These are phyloP conservation scores for Athalia rosae DNA, from an alignment of 2,888 invertebrate genomes.

Conservation along the genomic window DNA sequence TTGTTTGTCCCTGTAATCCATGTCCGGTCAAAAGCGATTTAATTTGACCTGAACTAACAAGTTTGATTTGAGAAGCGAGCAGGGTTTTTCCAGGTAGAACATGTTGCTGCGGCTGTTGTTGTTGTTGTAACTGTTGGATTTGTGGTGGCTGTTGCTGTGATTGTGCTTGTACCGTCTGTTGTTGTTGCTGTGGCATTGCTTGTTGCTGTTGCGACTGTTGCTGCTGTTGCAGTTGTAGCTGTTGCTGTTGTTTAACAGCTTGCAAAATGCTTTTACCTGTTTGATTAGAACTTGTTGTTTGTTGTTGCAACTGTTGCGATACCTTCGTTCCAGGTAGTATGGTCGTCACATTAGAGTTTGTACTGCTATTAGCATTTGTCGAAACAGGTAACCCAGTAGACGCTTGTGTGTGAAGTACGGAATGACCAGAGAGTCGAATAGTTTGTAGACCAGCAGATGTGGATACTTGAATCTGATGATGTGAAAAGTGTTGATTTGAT, in stretches of 20 bases:
- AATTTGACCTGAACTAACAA: conserved; percentile 70
- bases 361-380: conserved; percentile 62
- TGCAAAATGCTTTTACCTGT: conserved; percentile 52
- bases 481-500: conserved; percentile 70
- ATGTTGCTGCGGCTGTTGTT: conserved; percentile 59
- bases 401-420: conserved; percentile 70
- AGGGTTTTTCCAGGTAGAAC: conserved; percentile 70
- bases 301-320: conserved; percentile 61
- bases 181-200: conserved; percentile 54
- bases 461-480: conserved; percentile 72
- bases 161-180: conserved; percentile 67
- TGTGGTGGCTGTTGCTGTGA: conserved; percentile 64
- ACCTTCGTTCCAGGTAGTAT: conserved; percentile 74
- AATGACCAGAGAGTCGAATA: conserved; percentile 75
- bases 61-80: conserved; percentile 70
- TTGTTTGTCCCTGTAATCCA: conserved; percentile 71
- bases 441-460: conserved; percentile 75
- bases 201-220: conserved; percentile 44
- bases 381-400: conserved; percentile 67
- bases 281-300: conserved; percentile 54
- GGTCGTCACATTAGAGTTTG: conserved; percentile 71
- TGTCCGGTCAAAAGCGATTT: conserved; percentile 70
- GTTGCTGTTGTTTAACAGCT: conserved; percentile 54
- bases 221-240: conserved; percentile 50
- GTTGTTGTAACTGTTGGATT: conserved; percentile 61